Evolutionary conservation across 2,113 vertebrate genomes (phyloP).

Genomic region (Cavia aperea): DNA sequence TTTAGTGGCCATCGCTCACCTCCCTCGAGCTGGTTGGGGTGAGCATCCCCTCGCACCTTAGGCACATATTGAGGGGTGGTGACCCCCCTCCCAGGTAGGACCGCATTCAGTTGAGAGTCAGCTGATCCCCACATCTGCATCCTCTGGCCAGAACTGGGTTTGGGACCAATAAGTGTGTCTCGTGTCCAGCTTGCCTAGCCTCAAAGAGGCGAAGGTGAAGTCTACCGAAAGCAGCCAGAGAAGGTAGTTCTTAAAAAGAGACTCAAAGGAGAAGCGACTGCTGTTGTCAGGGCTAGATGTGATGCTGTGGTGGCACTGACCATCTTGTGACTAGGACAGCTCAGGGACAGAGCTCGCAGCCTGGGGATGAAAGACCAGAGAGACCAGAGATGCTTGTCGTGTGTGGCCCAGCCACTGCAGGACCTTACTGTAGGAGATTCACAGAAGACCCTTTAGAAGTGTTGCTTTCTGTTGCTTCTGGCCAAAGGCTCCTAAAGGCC

Average conservation of each 20-base stretch:
- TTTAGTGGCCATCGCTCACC: fast-evolving
- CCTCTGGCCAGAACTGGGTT: not conserved
- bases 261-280: no score
- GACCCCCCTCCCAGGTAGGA: not conserved
- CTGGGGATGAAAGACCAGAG: not conserved
- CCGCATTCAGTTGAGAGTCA: fast-evolving
- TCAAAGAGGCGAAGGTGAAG: fast-evolving
- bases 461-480: not conserved
- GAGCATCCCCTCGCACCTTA: no score
- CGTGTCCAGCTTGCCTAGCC: not conserved
- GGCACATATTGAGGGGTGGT: not conserved
- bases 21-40: not conserved
- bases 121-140: not conserved
- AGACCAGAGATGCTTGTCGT: not conserved
- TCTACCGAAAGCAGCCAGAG: not conserved
- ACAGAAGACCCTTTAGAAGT: fast-evolving
- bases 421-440: not conserved
- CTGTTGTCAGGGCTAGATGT: fast-evolving
- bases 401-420: no score
- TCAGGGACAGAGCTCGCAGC: not conserved
- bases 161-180: fast-evolving
- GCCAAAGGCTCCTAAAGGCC: not conserved
- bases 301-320: not conserved
- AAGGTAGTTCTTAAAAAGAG: not conserved
- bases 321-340: not conserved